phyloP scores from a whole-genome alignment of 2,113 vertebrate species.

The Gobius niger region DNA sequence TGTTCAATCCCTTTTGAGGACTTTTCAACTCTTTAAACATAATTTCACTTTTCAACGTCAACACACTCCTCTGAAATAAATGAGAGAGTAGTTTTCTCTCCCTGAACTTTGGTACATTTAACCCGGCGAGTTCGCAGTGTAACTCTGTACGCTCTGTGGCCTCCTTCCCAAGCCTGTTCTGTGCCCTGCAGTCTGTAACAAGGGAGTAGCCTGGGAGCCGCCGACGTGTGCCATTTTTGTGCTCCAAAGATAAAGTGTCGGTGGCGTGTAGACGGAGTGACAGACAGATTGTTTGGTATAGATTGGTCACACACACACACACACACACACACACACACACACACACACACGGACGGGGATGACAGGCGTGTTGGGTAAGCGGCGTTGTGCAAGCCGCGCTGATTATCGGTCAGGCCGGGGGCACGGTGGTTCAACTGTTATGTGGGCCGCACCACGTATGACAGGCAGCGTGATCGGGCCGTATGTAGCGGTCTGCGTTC shows the following conservation, averaged over 20 bases:
- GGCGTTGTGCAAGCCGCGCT: conserved; percentile 23
- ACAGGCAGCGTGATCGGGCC: not conserved
- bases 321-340: not conserved
- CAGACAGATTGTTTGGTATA: conserved; percentile 3
- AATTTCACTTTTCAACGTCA: too few species aligned
- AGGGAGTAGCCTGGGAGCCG: conserved; percentile 21
- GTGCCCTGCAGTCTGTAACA: conserved; percentile 1
- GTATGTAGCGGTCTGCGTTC: not conserved
- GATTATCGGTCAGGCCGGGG: conserved; percentile 27
- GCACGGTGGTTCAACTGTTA: conserved; percentile 4
- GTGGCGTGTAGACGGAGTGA: conserved; percentile 5
- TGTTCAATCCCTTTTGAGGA: too few species aligned
- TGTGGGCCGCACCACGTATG: not conserved
- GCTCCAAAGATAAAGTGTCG: conserved; percentile 12
- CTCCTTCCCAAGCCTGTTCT: conserved; percentile 24
- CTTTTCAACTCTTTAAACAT: too few species aligned
- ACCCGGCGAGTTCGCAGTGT: conserved; percentile 28
- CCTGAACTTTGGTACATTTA: conserved; percentile 30
- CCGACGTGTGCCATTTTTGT: conserved; percentile 5
- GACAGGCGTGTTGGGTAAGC: conserved; percentile 33
- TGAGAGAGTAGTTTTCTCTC: conserved; percentile 4
- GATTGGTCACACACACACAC: conserved; percentile 7
- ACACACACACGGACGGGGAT: conserved; percentile 5
- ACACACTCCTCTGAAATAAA: not conserved
- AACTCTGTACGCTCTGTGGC: conserved; percentile 13